Base-by-base conservation (phyloP, 2,113 vertebrate genomes). In the Forbesichthys papilliferus region DNA sequence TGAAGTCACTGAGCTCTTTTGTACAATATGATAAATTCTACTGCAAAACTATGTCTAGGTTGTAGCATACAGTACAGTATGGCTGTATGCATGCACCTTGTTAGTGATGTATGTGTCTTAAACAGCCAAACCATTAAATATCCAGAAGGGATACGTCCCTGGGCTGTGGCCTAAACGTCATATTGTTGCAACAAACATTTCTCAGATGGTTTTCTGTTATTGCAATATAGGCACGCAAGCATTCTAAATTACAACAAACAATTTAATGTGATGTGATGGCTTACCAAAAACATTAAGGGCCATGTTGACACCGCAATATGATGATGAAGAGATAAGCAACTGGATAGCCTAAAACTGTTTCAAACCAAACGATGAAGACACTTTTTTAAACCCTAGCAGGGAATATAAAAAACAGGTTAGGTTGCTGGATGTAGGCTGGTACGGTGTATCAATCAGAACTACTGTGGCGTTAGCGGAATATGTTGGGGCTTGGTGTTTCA, bases 271-370 rank as follows among this genome's bases (percentile, higher is more conserved):
- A 27, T 33, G 57, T 52, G 13, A 11, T 48, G 70, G 62, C 87
- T 91, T 81, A 91, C 90, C 90, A 75, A 91, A 91, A 1, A 91
- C 90, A 87, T 91, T 91, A 53, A 91, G 69, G 59, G 90, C 90
- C 90, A 91, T 91, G 64, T 72, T 84, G 83, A 73, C 71, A 66
- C 54, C 65, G 68, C 61, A 69, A 75, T 76, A 53, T 64, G 74
- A 82, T 77, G 52, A 55, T 36, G 58, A 11, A 14, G 49, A 63
- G 52, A 78, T 82, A 68, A 81, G 75, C 14, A 63, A 68, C 68
- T 47, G 69, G 75, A 77, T 84, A 49, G 67, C 66, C 60, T 27
- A 27, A 27, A 27, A 27, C 27, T 70, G 66, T 68, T 42, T 13
- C 18, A 59, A 58, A 48, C 60, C n/a, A 72, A 51, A 54, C 27